Evolutionary conservation across 2,113 vertebrate genomes (phyloP).

Genomic region (Emydocephalus ijimae): DNA sequence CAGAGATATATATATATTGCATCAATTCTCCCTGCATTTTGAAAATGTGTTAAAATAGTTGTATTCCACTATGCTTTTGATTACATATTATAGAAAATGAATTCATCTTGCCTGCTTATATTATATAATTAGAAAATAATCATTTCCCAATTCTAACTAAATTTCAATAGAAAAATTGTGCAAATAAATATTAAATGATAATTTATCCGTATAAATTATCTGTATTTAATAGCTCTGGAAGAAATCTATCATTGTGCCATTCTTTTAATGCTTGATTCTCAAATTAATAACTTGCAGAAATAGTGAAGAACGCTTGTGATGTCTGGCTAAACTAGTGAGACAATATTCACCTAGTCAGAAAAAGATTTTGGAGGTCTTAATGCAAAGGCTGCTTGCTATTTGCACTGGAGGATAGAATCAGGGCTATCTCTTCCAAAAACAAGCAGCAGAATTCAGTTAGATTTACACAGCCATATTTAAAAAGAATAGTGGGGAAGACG

Average conservation of each 20-base stretch:
- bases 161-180: not conserved
- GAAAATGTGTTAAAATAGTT: too few relatives aligned
- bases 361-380: not conserved
- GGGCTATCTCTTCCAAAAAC: not conserved
- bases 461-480: constrained; percentile 45
- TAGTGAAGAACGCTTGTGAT: not conserved
- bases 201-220: not conserved
- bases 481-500: constrained; percentile 35
- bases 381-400: not conserved
- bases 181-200: not conserved
- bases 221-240: not conserved
- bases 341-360: not conserved
- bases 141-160: not conserved
- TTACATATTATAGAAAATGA: too few relatives aligned
- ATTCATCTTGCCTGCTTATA: too few relatives aligned
- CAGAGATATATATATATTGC: too few relatives aligned
- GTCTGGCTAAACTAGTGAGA: not conserved
- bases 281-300: not conserved
- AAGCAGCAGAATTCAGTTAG: constrained; percentile 35
- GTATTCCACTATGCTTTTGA: too few relatives aligned
- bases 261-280: not conserved
- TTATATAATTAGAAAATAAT: not conserved
- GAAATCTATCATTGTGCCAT: not conserved
- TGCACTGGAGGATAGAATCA: not conserved
- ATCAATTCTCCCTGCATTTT: too few relatives aligned